phyloP scores from a whole-genome alignment of 1,140 invertebrate species.

The Solen grandis region DNA sequence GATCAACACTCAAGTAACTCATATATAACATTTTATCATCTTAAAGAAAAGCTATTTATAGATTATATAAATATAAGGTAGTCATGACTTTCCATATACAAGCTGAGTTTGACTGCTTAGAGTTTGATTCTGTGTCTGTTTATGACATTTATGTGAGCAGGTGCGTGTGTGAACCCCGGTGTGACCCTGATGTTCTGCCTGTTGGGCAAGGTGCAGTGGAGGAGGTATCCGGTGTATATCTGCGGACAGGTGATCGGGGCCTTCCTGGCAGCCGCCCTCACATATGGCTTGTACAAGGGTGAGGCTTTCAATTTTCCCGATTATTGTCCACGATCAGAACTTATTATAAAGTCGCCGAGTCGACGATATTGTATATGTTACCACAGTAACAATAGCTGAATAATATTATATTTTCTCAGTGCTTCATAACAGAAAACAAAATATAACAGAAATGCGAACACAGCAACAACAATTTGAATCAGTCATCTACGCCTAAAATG shows the following conservation, averaged over 20 bases:
- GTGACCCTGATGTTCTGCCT: conserved; percentile 38
- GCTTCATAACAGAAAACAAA: too few species aligned
- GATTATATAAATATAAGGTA: too few species aligned
- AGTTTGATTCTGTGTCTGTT: background rate
- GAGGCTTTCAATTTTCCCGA: background rate
- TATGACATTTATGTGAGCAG: background rate
- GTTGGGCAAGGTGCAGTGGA: conserved; percentile 42
- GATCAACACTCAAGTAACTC: background rate
- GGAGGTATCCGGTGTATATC: conserved; percentile 33
- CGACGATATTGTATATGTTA: background rate
- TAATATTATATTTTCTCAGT: background rate
- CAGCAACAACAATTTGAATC: too few species aligned
- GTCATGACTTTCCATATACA: too few species aligned
- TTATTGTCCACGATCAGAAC: background rate
- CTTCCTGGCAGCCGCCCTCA: conserved; percentile 11
- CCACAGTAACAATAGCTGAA: background rate
- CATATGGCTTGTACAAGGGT: conserved; percentile 37
- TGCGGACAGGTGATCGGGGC: conserved; percentile 29
- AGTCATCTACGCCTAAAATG: too few species aligned
- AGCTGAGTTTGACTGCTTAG: background rate
- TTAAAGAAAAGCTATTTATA: too few species aligned
- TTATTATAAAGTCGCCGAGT: background rate
- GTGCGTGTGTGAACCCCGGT: conserved; percentile 32
- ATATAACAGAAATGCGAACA: too few species aligned
- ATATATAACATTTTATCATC: background rate